Percentiles rank a stretch among this genome's conserved stretches.
These are phyloP conservation scores for Coccyzus lansbergi DNA, from an alignment of 2,797 vertebrate genomes.

Conservation along the genomic window DNA sequence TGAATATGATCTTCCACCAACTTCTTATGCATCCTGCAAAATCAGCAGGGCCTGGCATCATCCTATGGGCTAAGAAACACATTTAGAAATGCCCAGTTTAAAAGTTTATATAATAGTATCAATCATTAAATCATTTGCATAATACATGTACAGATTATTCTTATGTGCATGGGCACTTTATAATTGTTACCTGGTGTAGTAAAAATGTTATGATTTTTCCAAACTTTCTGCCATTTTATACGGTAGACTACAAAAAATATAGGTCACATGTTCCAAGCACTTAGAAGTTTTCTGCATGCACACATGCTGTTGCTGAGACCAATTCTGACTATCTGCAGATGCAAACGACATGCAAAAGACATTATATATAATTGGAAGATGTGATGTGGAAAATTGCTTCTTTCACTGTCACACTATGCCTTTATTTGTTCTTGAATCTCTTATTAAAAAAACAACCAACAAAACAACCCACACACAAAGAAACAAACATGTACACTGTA, in stretches of 20 bases:
- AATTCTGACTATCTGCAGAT: constrained; percentile 20
- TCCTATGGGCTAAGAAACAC: not conserved
- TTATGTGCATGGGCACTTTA: not conserved
- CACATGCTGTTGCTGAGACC: not conserved
- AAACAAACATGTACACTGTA: constrained; percentile 12
- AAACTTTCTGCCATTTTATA: not conserved
- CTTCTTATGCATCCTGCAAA: not conserved
- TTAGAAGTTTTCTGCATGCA: not conserved
- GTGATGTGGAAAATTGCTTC: constrained; percentile 42
- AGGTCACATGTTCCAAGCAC: not conserved
- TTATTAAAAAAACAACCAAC: not conserved
- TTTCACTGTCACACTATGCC: constrained; percentile 3
- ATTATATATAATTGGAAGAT: constrained; percentile 36
- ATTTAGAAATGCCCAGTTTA: not conserved
- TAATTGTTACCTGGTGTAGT: not conserved
- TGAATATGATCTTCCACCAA: not conserved
- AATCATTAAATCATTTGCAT: not conserved
- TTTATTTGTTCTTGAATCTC: constrained; percentile 28
- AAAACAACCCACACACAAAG: not conserved
- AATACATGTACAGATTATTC: not conserved
- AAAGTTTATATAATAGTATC: not conserved
- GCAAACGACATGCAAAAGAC: not conserved
- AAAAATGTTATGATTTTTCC: not conserved
- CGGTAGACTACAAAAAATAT: not conserved
- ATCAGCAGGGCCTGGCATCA: not conserved